Evolutionary conservation across 2,797 vertebrate species (phyloP).

Genomic region (Alectoris magna): DNA sequence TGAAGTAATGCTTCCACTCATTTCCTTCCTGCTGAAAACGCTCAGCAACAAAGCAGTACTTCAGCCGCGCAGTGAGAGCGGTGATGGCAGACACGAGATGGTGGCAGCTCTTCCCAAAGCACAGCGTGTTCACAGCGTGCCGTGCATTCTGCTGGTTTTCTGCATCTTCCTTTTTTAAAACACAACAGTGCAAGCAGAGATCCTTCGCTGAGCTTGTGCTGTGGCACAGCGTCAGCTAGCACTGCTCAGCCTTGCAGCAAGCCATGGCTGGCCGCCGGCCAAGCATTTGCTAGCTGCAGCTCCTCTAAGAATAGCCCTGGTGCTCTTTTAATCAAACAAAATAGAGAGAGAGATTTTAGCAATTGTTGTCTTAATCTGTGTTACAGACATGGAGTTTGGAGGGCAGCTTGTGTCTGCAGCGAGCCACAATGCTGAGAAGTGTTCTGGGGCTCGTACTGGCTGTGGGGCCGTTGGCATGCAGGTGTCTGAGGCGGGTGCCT

Average conservation of each 20-base stretch:
- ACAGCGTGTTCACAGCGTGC: neutral
- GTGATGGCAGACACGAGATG: fast-evolving
- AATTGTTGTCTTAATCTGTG: neutral
- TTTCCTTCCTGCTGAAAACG: constrained; percentile 34
- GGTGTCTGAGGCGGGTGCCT: constrained; percentile 26
- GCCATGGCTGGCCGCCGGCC: neutral
- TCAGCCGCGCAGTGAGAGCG: fast-evolving
- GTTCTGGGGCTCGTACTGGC: constrained; percentile 6
- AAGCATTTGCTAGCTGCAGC: neutral
- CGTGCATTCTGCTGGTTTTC: neutral
- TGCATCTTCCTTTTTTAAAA: neutral
- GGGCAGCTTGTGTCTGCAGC: neutral
- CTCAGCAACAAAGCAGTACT: neutral
- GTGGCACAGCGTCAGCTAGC: neutral
- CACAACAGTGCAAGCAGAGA: neutral
- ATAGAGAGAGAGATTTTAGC: neutral
- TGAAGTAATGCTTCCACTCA: neutral
- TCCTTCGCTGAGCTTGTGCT: neutral
- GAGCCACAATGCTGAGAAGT: neutral
- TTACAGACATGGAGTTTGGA: neutral
- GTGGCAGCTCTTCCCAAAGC: neutral
- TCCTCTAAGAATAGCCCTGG: neutral
- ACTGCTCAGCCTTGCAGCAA: neutral
- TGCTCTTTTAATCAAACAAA: neutral
- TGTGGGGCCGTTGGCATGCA: constrained; percentile 40